A percentile compares a stretch with the other conserved stretches of the same genome.
Conservation (phyloP, 2,113 vertebrate genomes). For the Pithys albifrons region DNA sequence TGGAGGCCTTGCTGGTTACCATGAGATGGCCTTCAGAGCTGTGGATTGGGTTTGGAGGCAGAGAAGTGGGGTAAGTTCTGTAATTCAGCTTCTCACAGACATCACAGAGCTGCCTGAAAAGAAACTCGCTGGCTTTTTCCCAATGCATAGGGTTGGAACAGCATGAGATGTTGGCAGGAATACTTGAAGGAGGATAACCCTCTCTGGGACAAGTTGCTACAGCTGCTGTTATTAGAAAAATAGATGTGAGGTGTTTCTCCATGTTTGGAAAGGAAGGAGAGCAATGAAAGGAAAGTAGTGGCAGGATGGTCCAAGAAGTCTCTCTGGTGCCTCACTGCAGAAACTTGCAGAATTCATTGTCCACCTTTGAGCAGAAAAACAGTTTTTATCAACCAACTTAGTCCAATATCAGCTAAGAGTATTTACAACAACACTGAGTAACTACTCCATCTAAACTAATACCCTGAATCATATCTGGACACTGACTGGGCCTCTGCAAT, state of each 20-base stretch:
- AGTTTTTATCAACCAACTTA: not conserved
- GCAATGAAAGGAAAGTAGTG: not conserved
- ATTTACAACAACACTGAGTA: not conserved
- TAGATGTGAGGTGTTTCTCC: not conserved
- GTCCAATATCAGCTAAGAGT: not conserved
- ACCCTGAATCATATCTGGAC: not conserved
- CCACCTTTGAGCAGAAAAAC: not conserved
- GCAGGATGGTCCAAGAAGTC: not conserved
- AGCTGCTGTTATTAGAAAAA: not conserved
- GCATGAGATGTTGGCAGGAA: not conserved
- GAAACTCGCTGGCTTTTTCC: not conserved
- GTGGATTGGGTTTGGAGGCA: not conserved
- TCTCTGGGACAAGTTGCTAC: not conserved
- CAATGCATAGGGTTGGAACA: not conserved
- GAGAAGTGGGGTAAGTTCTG: not conserved
- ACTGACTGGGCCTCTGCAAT: fast-evolving
- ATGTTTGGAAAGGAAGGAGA: not conserved
- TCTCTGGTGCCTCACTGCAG: not conserved
- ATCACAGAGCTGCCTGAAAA: not conserved
- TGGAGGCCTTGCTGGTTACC: not conserved
- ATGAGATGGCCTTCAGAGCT: not conserved
- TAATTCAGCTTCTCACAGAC: not conserved
- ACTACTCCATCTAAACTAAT: not conserved
- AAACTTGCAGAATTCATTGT: not conserved
- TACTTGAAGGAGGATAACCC: not conserved